Base-by-base conservation (phyloP, 2,113 vertebrate species). In the Riparia riparia region DNA sequence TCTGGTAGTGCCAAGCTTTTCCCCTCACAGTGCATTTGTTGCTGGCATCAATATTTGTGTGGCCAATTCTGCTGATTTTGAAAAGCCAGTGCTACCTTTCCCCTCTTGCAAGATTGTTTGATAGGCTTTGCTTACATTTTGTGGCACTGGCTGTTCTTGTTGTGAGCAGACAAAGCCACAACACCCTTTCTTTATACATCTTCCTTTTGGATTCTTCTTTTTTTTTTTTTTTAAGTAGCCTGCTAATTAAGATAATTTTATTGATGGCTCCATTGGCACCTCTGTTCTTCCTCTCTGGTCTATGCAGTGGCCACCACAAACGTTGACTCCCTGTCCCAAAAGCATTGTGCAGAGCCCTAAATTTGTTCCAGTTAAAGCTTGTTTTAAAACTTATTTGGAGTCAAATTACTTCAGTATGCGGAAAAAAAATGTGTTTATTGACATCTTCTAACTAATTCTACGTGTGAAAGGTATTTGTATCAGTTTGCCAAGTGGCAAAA, bases 351-450 rank as follows among this genome's bases (percentile, higher is more conserved):
- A 24, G 44, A 74, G 51, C 51, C 47, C 80, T 54, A 34, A 32
- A 66, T 56, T 78, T 64, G 39, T 91, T 95, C 89, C 65, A 78
- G 89, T 86, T 91, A 74, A 92, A 84, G 69, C 83, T 83, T 92
- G 60, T 71, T 93, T 86, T 26, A 86, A 61, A 89, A 50, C 80
- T 51, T 47, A 32, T 53, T 88, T 34, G 37, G 83, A 78, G 41
- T 92, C 83, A 79, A 50, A 90, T 95, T 70, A 58, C 86, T 78
- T 39, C 44, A 81, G 76, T 60, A 74, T 4, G 1, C 0, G 3
- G 82, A 95, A 94, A 86, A 88, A 49, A 92, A 73, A 71, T 5
- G n/a, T 12, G 19, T 82, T 93, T 86, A 61, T 89, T 95, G 86
- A 89, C 70, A 68, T 86, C 70, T 73, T 85, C 39, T 42, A 60